Evolutionary conservation across 2,113 vertebrate species (phyloP), one percentile per base, ranked within the genome.

Genomic region (Gallinago undulata): DNA sequence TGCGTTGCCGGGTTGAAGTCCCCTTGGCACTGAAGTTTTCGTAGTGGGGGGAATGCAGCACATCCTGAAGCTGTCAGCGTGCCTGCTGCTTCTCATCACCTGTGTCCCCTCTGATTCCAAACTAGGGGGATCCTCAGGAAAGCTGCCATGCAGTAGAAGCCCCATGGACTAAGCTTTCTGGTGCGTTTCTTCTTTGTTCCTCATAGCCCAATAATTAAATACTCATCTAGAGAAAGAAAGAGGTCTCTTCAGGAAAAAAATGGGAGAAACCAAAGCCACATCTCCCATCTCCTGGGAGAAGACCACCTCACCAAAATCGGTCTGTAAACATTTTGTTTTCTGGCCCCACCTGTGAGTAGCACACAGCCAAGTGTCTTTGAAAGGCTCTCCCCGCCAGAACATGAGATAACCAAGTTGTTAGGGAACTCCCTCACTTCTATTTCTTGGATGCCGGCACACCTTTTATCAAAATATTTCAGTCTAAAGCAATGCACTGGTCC

Each of bases 381-480:
- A 84, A 84, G 57, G 30, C 35, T 82, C 6, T 74, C 55, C 10
- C 21, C 0, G 2, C 33, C 69, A 94, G 87, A 72, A 94, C 68
- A 68, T 60, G 87, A 92, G 73, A 82, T 72, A 78, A 89, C 27
- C 5, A 9, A 78, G 43, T 60, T 47, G 56, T 72, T 48, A 87
- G 77, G 89, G 91, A 96, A 81, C 89, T 93, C 83, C 66, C 53
- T 92, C 43, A 55, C 45, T 75, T 89, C 77, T 87, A 5, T 89
- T 94, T 75, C 57, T 84, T 74, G 39, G 33, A 28, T 89, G 4
- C 66, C 79, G 92, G 81, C 89, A 91, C 77, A 89, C 50, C 62
- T 95, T 95, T 94, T 80, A 73, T 85, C 82, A 80, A 91, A 94
- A 69, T 73, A 64, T 60, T 82, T 76, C 55, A 35, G 23, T 91